Base-by-base conservation (phyloP, 2,888 invertebrate genomes). In the Ptilodon capucinus region DNA sequence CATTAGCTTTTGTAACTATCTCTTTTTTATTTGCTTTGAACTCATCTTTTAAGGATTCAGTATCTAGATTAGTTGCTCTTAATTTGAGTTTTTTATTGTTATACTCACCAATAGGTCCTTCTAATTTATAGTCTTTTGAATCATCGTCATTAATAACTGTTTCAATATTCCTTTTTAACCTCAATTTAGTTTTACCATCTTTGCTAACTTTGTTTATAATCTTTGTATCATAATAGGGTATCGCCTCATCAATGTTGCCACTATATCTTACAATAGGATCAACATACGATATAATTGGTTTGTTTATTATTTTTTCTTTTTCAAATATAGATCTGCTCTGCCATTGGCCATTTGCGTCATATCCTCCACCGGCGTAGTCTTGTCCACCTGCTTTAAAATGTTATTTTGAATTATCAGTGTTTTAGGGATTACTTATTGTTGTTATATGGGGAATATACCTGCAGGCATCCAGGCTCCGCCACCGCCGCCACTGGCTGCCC, bases 391-490 rank as follows among this genome's bases (percentile, higher is more conserved):
- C 65, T 61, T 36, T 50, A 68, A 73, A 64, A 42, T 48, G 34
- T 70, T 48, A 75, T 77, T 57, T 60, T 63, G 60, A 60, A 61
- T 54, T 53, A 44, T 54, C 54, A 53, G 54, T 46, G 39, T 23
- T 46, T 50, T 49, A 34, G 42, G 25, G 19, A 7, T 41, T 19
- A 21, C 25, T 46, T 51, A 35, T 49, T 40, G 32, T 4, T 46
- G 44, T 72, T 73, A 79, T 64, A 86, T 62, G 62, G 80, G 79
- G 50, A 84, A 74, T 68, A 84, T 86, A 89, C 88, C 88, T 88
- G 88, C 88, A 54, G 91, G 87, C 74, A 91, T 89, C 76, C 92
- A 91, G 2, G 81, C 79, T 0, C 92, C 88, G 0, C 92, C 89
- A 1, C 86, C 83, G 0, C 84, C 87, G 0, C 91, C 87, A 30